phyloP scores from a whole-genome alignment of 1,140 invertebrate genomes.

The Bombus breviceps region DNA sequence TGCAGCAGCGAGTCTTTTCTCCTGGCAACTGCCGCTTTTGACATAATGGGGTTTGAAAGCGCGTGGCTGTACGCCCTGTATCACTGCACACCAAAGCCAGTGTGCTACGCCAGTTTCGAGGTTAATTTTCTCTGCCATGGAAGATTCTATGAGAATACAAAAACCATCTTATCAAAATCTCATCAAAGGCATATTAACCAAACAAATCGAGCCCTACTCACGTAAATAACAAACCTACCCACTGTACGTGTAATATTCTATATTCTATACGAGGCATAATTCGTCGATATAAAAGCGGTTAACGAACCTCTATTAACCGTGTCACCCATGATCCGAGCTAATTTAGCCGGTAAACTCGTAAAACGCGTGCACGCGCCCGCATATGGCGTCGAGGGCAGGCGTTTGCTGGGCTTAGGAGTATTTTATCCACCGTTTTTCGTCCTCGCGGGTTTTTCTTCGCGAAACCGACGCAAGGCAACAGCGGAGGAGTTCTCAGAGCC shows the following conservation, averaged over 20 bases:
- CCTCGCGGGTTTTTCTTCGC: not conserved
- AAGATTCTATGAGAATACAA: not conserved
- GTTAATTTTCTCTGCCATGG: not conserved
- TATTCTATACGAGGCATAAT: not conserved
- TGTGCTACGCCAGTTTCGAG: not conserved
- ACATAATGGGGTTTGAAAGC: not conserved
- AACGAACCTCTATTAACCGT: conserved; percentile 21
- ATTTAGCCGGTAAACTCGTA: conserved; percentile 11
- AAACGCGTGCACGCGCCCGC: conserved; percentile 15
- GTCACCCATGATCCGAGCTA: not conserved
- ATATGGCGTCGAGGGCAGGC: not conserved
- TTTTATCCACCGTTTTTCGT: conserved; percentile 6
- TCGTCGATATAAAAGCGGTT: not conserved
- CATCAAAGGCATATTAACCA: too few species aligned
- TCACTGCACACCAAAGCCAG: not conserved
- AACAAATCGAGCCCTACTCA: too few species aligned
- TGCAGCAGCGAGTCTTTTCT: not conserved
- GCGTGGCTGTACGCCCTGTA: not conserved
- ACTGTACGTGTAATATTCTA: not conserved
- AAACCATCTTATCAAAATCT: not conserved
- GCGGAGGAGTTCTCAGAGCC: not conserved
- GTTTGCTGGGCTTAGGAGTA: not conserved
- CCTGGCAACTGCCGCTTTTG: not conserved
- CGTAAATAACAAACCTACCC: not conserved
- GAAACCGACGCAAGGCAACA: not conserved